Conservation (phyloP, 2,888 invertebrate genomes). For the Ligdia adustata region DNA sequence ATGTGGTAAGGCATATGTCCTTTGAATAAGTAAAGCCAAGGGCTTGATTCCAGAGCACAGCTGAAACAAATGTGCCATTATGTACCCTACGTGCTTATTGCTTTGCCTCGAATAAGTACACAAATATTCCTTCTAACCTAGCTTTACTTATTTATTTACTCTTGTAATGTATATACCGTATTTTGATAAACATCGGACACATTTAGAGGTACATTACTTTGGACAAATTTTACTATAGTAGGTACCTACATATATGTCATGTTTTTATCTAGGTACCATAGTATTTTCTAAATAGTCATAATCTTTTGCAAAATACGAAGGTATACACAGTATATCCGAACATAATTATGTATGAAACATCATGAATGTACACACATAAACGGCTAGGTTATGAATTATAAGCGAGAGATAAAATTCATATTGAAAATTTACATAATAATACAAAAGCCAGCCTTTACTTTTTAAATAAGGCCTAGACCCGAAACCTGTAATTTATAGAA, state of each 20-base stretch:
- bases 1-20: conserved; percentile 13
- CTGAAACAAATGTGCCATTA: conserved; percentile 35
- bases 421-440: conserved; percentile 33
- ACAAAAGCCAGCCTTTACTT: conserved; percentile 43
- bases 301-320: too few relatives aligned
- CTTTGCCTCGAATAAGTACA: conserved; percentile 30
- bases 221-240: too few relatives aligned
- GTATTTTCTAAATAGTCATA: too few relatives aligned
- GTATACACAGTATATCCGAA: too few relatives aligned
- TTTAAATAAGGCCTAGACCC: conserved; percentile 46
- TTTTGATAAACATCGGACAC: too few relatives aligned
- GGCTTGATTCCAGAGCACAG: conserved; percentile 29
- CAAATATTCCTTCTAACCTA: conserved; percentile 17
- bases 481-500: conserved; percentile 52
- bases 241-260: too few relatives aligned
- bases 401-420: conserved; percentile 26
- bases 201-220: too few relatives aligned
- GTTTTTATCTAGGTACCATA: too few relatives aligned
- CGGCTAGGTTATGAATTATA: background rate
- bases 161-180: conserved; percentile 13
- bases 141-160: conserved; percentile 26
- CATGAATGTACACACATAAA: background rate
- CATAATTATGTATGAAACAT: too few relatives aligned
- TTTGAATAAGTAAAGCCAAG: conserved; percentile 43
- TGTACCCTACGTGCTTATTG: conserved; percentile 38